Evolutionary conservation across 2,113 vertebrate genomes (phyloP).

Genomic region (Lampris megalopsis): DNA sequence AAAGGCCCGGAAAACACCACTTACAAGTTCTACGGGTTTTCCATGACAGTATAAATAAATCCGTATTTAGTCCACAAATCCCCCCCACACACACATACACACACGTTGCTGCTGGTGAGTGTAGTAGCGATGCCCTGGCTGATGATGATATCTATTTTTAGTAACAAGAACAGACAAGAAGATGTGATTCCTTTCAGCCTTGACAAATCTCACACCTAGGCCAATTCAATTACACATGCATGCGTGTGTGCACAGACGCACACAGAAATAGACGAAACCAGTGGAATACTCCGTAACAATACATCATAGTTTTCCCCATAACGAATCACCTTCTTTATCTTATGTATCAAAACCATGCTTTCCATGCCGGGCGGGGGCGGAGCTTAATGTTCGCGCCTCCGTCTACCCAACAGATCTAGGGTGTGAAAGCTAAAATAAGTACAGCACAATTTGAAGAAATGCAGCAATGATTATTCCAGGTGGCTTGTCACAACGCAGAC

Average conservation of each 20-base stretch:
- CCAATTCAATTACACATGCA: conserved; percentile 42
- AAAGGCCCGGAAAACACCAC: background rate
- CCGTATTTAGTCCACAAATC: background rate
- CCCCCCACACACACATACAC: background rate
- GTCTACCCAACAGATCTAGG: too few species aligned
- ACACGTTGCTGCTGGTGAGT: background rate
- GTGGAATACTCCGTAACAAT: conserved; percentile 38
- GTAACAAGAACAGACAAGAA: conserved; percentile 32
- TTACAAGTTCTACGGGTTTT: background rate
- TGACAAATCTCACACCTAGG: conserved; percentile 30
- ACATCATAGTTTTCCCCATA: conserved; percentile 25
- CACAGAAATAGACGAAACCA: background rate
- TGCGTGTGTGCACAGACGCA: background rate
- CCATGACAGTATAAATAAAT: background rate
- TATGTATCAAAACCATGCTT: conserved; percentile 9
- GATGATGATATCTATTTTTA: conserved; percentile 35
- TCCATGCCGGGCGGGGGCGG: too few species aligned
- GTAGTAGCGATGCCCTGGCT: background rate
- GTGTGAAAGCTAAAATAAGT: too few species aligned
- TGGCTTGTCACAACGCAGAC: too few species aligned
- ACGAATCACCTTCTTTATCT: conserved; percentile 29
- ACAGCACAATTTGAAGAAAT: too few species aligned
- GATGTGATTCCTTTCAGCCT: conserved; percentile 31
- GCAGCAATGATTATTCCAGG: too few species aligned
- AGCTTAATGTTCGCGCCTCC: too few species aligned